phyloP scores from a whole-genome alignment of 2,888 invertebrate species.

The Bimastos eiseni region DNA sequence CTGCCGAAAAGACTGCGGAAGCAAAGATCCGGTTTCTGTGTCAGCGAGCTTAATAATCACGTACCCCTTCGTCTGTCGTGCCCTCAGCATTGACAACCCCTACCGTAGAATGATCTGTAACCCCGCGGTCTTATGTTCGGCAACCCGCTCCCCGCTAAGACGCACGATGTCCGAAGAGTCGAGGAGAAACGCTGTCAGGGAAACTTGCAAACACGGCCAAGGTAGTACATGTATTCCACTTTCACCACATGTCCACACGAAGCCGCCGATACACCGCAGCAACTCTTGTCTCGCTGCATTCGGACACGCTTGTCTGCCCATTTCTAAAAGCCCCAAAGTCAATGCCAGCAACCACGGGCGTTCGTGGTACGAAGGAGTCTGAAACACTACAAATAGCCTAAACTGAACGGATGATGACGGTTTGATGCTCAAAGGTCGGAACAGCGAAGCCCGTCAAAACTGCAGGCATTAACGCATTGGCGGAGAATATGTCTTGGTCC shows the following conservation, averaged over 20 bases:
- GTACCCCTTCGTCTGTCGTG: not conserved
- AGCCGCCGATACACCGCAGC: not conserved
- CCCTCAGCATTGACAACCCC: not conserved
- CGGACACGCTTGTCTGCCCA: not conserved
- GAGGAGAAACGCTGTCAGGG: not conserved
- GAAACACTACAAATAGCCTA: not conserved
- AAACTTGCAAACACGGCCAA: not conserved
- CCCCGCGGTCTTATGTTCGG: not conserved
- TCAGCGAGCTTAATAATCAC: not conserved
- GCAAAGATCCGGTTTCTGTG: not conserved
- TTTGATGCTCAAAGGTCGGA: not conserved
- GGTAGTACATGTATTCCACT: not conserved
- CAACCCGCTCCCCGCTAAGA: not conserved
- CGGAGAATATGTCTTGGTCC: too few relatives aligned
- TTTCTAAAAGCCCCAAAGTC: not conserved
- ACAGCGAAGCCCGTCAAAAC: not conserved
- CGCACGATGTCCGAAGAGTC: not conserved
- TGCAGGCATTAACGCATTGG: too few relatives aligned
- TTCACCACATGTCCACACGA: not conserved
- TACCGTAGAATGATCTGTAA: not conserved
- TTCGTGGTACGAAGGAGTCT: slow-evolving; percentile 7
- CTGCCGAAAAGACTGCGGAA: not conserved
- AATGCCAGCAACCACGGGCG: not conserved
- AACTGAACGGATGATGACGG: not conserved
- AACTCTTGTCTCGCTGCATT: not conserved